Base-by-base conservation (phyloP, 1,140 invertebrate genomes). In the Macrosteles quadrilineatus region DNA sequence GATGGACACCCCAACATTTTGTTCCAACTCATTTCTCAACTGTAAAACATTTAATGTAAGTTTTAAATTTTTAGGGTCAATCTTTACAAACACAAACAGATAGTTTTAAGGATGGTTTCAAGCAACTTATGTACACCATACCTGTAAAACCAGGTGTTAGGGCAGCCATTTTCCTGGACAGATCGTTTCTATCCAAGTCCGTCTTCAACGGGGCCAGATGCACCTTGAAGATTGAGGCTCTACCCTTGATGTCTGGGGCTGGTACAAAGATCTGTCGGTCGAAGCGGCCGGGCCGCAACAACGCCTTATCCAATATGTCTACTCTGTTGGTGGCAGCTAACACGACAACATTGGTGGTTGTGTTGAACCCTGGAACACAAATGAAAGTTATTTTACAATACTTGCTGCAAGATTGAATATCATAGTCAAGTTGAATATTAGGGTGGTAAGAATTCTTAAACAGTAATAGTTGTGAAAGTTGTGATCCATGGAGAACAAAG, bases 221-320 rank as follows among this genome's bases (percentile, higher is more conserved):
- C 29, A 94, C 92, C 85, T 95, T 95, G 76, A 95, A 95, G 73
- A 95, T 96, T 57, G 91, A 94, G 1, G 93, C 92, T 75, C 93
- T 84, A 3, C 93, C 98, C 85, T 99, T 99, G 71, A 99, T 99
- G 78, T 99, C 98, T 1, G 98, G 98, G n/a, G 96, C 93, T 29
- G 96, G 91, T 1, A 99, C 97, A 84, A 89, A 99, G 71, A 99
- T 99, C 82, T 99, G 98, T 72, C 98, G 85, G 83, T 99, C 98
- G 82, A 99, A 99, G 78, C 98, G 86, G 36, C 98, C 98, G 2
- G 98, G 98, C 77, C 98, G 86, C 45, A 99, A 81, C 0, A 99
- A 82, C 23, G 98, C 98, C 76, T 95, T 93, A 80, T 99, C 98
- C 17, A 99, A 82, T 75, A 99, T 98, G 80, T 99, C 98, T 14